Evolutionary conservation across 2,113 vertebrate species (phyloP), one percentile per base, ranked within the genome.

Genomic region (Nesoenas mayeri): DNA sequence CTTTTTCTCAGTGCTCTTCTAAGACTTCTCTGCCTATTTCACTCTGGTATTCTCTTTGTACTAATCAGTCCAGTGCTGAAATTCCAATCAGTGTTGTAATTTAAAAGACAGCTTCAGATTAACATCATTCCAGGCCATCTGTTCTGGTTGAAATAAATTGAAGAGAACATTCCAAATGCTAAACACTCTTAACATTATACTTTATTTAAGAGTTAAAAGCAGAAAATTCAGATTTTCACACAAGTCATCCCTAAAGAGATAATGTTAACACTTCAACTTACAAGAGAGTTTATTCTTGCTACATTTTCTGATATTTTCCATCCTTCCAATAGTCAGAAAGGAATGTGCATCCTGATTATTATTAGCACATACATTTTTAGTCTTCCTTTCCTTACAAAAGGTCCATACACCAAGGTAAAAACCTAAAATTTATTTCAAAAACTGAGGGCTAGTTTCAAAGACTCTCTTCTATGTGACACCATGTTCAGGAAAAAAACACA

Each of bases 171-270:
- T 96, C 19, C 40, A 94, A 95, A 89, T 56, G 47, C 64, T 89
- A 93, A 57, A 64, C 66, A 91, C 66, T 93, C 71, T 88, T 94
- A 70, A 62, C 22, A 20, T 58, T 82, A 70, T 50, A 53, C 26
- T 92, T 95, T 85, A 93, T 73, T 92, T 85, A 95, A 94, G 51
- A 94, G 32, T 89, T 96, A 91, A 92, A 89, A 91, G n/a, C 60
- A 79, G 60, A 85, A 97, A 93, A 79, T 92, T 16, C 24, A 7
- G 50, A 69, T 79, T 96, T 93, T 32, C 29, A 51, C 34, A 74
- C 19, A 91, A 87, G 22, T 67, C 34, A 74, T 69, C 34, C 60
- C 57, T 91, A 85, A 82, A 40, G 60, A 92, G 56, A 65, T 34
- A 81, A 85, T 28, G 31, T 56, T 56, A 89, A 93, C 34, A 38